These are phyloP conservation scores for Enteromius treurensis DNA, from an alignment of 2,797 vertebrate genomes.

Conservation along the genomic window DNA sequence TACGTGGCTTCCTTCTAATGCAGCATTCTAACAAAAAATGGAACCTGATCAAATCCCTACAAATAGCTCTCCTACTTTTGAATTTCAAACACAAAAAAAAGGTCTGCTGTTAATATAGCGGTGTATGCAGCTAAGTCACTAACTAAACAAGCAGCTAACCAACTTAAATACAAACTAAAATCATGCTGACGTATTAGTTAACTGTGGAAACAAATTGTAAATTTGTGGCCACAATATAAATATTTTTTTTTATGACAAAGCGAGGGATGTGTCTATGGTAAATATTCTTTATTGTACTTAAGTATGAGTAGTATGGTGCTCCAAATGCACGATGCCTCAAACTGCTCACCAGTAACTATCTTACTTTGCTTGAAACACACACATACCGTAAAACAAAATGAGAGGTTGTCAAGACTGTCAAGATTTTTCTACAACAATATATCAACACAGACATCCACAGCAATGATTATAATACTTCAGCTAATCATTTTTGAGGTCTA, in stretches of 20 bases:
- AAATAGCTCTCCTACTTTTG: not conserved
- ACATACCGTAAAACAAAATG: not conserved
- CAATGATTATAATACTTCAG: constrained; percentile 25
- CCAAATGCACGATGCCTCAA: not conserved
- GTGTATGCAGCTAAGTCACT: not conserved
- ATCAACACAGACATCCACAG: constrained; percentile 19
- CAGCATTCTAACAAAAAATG: constrained; percentile 6
- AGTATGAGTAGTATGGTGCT: not conserved
- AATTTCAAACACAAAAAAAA: too few species aligned
- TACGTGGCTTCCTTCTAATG: constrained; percentile 6
- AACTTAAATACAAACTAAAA: not conserved
- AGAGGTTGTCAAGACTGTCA: constrained; percentile 19
- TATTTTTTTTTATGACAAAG: not conserved
- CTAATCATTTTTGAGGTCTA: constrained; percentile 23
- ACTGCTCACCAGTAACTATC: not conserved
- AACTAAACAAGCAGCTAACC: not conserved
- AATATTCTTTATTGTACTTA: not conserved
- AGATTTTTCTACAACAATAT: constrained; percentile 10
- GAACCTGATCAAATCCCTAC: not conserved
- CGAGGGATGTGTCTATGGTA: not conserved
- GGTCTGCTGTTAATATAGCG: not conserved
- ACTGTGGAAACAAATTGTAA: not conserved
- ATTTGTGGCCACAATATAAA: not conserved
- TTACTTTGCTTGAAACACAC: not conserved
- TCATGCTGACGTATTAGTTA: not conserved